Base-by-base conservation (phyloP, 2,113 vertebrate species). In the Columbina picui region DNA sequence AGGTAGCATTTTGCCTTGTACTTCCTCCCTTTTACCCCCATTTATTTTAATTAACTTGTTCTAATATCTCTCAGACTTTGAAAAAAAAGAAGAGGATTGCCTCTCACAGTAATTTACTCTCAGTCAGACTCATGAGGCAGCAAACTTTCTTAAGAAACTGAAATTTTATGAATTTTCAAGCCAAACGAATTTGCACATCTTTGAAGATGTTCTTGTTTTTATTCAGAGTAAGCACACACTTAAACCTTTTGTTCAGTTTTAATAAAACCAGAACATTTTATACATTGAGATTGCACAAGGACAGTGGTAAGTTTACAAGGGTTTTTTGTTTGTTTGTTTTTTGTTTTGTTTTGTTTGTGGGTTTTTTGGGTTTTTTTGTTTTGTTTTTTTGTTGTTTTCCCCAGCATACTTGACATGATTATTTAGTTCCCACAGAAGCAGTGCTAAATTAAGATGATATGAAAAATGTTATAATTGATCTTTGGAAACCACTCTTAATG, bases 281-380 rank as follows among this genome's bases (percentile, higher is more conserved):
- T 45, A 26, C 5, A 34, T 2, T 29, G 20, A 25, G 7, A 30
- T 38, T 60, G 4, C 69, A 4, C 11, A 29, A 12, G 27, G 19
- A 0, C 14, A 34, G 3, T 19, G 8, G 1, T 14, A 50, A 55
- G 1, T 4, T n/a, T 74, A 22, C 6, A 50, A 36, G 15, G 3
- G 18, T 45, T 18, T 41, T 41, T 41, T 41, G 16, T 15, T 41
- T n/a, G n/a, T n/a, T n/a, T 55, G 38, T 14, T 11, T 8, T 17
- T 19, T 6, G n/a, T n/a, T n/a, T n/a, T n/a, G n/a, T n/a, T n/a
- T n/a, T n/a, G n/a, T n/a, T n/a, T n/a, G n/a, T n/a, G 15, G 3
- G 18, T 45, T 18, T 41, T 41, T 41, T 41, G 16, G n/a, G n/a
- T 15, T 41, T n/a, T n/a, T n/a, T n/a, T 55, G 38, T 14, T 11